Evolutionary conservation across 2,888 invertebrate genomes (phyloP).

Genomic region (Gerris lacustris): DNA sequence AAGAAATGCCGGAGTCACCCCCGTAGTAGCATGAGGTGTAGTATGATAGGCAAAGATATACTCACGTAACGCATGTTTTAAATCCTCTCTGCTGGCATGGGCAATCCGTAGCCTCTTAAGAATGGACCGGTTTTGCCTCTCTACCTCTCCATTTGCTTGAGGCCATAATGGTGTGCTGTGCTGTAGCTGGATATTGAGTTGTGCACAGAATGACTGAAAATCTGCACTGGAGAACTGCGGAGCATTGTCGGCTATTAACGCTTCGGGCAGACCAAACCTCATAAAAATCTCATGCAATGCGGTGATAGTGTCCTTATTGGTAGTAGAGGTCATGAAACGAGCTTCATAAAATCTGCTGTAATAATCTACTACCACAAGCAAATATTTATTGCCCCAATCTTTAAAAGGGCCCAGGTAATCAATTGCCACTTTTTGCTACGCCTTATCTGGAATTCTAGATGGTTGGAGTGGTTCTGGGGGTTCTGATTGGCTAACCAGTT

Average conservation of each 20-base stretch:
- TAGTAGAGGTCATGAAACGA: not conserved
- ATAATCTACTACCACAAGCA: slow-evolving; percentile 10
- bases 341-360: slow-evolving; percentile 7
- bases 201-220: not conserved
- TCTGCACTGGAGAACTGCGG: not conserved
- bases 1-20: not conserved
- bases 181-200: not conserved
- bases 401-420: slow-evolving; percentile 13
- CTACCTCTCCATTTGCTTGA: slow-evolving; percentile 13
- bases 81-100: slow-evolving; percentile 8
- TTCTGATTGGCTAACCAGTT: slow-evolving; percentile 6
- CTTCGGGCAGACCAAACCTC: slow-evolving; percentile 11
- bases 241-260: slow-evolving; percentile 15
- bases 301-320: not conserved
- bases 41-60: not conserved
- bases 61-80: not conserved
- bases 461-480: slow-evolving; percentile 2
- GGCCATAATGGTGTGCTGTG: slow-evolving; percentile 7
- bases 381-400: slow-evolving; percentile 8
- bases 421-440: slow-evolving; percentile 13
- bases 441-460: slow-evolving; percentile 2
- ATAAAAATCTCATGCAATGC: slow-evolving; percentile 2
- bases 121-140: slow-evolving; percentile 12
- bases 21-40: not conserved
- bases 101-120: slow-evolving; percentile 13